Conservation (phyloP, 2,113 vertebrate species). For the Baryphthengus martii region DNA sequence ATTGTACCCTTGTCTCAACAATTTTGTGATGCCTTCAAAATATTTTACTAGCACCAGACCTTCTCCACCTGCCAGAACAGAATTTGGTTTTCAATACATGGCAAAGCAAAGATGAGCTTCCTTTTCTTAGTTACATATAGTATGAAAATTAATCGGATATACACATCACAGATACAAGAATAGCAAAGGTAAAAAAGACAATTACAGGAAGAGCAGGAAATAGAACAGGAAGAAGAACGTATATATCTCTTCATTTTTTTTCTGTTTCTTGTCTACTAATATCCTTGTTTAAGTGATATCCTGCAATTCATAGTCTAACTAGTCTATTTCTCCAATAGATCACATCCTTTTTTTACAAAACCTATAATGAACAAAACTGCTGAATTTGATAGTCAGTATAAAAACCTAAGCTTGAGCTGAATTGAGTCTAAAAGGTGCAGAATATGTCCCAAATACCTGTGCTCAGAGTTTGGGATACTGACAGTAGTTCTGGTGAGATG, state of each 20-base stretch:
- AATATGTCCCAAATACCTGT: background rate
- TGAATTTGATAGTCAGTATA: background rate
- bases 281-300: background rate
- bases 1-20: background rate
- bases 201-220: background rate
- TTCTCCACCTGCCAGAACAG: background rate
- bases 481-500: background rate
- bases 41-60: background rate
- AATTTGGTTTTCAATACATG: background rate
- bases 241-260: background rate
- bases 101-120: background rate
- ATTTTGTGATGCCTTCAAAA: background rate
- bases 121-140: background rate
- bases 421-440: background rate
- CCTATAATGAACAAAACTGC: background rate
- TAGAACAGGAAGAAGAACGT: background rate
- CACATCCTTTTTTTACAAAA: background rate
- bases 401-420: background rate
- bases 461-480: background rate
- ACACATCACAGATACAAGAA: background rate
- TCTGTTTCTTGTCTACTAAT: background rate
- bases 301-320: background rate
- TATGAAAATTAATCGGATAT: background rate
- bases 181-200: background rate
- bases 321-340: background rate